Conservation (phyloP, 1,140 invertebrate species). For the Drosophila carrolli region DNA sequence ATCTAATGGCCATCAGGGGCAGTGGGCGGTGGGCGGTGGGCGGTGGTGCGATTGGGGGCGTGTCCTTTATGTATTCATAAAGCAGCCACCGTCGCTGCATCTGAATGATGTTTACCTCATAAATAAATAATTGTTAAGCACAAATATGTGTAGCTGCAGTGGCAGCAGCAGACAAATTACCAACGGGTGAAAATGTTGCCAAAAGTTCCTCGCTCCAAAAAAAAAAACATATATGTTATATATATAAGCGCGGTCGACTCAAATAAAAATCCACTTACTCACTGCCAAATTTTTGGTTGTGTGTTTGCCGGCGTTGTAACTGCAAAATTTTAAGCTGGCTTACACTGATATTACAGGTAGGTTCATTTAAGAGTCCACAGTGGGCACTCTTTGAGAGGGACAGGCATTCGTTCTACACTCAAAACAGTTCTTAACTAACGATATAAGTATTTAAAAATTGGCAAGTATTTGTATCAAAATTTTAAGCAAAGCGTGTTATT, state of each 20-base stretch:
- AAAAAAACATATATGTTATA: background rate
- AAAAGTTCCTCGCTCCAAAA: conserved; percentile 32
- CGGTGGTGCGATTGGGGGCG: conserved; percentile 20
- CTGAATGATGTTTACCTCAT: conserved; percentile 82
- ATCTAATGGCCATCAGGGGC: conserved; percentile 72
- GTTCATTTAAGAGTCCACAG: background rate
- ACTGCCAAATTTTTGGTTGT: background rate
- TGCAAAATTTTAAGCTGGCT: background rate
- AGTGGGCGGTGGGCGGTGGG: conserved; percentile 23
- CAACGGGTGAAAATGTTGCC: conserved; percentile 66
- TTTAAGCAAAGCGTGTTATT: too few species aligned
- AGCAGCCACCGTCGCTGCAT: conserved; percentile 58
- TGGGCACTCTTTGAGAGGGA: too few species aligned
- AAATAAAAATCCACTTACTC: conserved; percentile 47
- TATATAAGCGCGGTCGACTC: conserved; percentile 1
- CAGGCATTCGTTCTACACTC: too few species aligned
- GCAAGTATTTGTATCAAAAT: too few species aligned
- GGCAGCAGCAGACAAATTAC: conserved; percentile 65
- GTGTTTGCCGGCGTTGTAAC: conserved; percentile 10
- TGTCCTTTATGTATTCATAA: conserved; percentile 70
- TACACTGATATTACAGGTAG: too few species aligned
- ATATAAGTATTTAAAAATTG: too few species aligned
- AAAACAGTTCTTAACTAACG: too few species aligned
- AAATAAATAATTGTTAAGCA: conserved; percentile 80
- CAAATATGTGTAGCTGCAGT: conserved; percentile 63